Percentiles rank a stretch among this genome's conserved stretches.
Evolutionary conservation across 2,113 vertebrate genomes (phyloP).

Genomic region (Stegastes partitus): DNA sequence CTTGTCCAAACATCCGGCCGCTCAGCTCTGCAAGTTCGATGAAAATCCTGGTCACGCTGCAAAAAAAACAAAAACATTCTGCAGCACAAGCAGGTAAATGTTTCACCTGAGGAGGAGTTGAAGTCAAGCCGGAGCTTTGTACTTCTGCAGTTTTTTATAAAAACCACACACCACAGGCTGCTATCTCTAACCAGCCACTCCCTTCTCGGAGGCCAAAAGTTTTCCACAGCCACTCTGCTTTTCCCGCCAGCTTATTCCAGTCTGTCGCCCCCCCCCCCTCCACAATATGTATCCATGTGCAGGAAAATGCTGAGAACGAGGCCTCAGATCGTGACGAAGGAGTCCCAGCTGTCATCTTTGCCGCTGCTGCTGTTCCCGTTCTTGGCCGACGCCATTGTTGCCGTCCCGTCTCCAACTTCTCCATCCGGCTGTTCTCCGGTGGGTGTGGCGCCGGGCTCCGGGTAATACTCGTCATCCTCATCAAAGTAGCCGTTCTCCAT

Average conservation of each 20-base stretch:
- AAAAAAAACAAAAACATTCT: slow-evolving; percentile 28
- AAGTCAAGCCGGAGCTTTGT: slow-evolving; percentile 20
- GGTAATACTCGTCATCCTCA: slow-evolving; percentile 95
- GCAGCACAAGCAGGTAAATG: slow-evolving; percentile 53
- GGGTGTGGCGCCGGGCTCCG: slow-evolving; percentile 83
- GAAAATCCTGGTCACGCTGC: slow-evolving; percentile 46
- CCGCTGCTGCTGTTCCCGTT: slow-evolving; percentile 64
- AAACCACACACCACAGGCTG: neutral
- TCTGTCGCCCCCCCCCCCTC: neutral
- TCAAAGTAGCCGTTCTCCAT: slow-evolving; percentile 97
- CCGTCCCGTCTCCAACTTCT: slow-evolving; percentile 61
- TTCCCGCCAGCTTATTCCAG: slow-evolving; percentile 13
- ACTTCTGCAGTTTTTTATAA: neutral
- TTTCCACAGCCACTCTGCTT: neutral
- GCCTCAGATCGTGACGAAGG: slow-evolving; percentile 84
- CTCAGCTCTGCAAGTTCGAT: slow-evolving; percentile 27
- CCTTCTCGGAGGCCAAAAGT: neutral
- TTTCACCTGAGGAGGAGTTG: slow-evolving; percentile 60
- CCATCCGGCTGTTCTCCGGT: slow-evolving; percentile 80
- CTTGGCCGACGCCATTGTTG: slow-evolving; percentile 49
- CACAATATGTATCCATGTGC: slow-evolving; percentile 1
- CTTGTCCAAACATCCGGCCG: neutral
- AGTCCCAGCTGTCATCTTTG: slow-evolving; percentile 89
- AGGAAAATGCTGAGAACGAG: neutral
- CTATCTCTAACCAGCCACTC: slow-evolving; percentile 16